Evolutionary conservation across 1,140 invertebrate genomes (phyloP).

Genomic region (Drosophila nannoptera): DNA sequence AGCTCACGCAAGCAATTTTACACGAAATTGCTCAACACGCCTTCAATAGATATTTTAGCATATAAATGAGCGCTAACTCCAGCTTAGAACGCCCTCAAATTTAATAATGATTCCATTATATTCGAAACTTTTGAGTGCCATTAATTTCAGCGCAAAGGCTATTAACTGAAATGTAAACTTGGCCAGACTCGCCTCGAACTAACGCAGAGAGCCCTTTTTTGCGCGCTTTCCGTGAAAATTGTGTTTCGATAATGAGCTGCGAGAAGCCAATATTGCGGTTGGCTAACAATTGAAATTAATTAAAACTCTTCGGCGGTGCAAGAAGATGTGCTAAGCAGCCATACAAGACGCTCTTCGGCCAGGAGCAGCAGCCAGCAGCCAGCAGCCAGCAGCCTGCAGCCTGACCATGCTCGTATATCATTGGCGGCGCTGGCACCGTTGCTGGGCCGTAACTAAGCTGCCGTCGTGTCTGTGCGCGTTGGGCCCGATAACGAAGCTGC

Average conservation of each 20-base stretch:
- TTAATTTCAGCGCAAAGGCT: slow-evolving; percentile 19
- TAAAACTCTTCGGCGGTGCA: slow-evolving; percentile 25
- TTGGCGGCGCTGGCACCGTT: slow-evolving; percentile 16
- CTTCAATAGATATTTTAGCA: slow-evolving; percentile 5
- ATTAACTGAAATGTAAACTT: slow-evolving; percentile 9
- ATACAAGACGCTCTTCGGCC: neutral
- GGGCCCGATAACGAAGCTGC: slow-evolving; percentile 56
- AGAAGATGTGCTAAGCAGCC: neutral
- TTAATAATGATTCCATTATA: slow-evolving; percentile 2
- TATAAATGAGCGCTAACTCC: slow-evolving; percentile 12
- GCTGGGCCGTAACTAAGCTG: slow-evolving; percentile 37
- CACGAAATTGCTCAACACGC: slow-evolving; percentile 12
- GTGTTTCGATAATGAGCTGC: slow-evolving; percentile 12
- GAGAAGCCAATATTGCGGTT: slow-evolving; percentile 16
- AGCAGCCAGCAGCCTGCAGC: too few relatives aligned
- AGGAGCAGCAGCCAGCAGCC: slow-evolving; percentile 21
- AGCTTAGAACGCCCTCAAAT: slow-evolving; percentile 4
- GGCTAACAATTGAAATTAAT: slow-evolving; percentile 42
- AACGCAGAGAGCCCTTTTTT: neutral
- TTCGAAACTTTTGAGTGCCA: neutral
- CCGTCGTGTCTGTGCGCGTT: slow-evolving; percentile 22
- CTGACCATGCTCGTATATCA: slow-evolving; percentile 30
- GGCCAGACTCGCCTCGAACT: neutral
- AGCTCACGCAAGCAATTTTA: neutral
- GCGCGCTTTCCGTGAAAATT: slow-evolving; percentile 7